phyloP scores from a whole-genome alignment of 1,140 invertebrate genomes.

The Drosophila oshimai region DNA sequence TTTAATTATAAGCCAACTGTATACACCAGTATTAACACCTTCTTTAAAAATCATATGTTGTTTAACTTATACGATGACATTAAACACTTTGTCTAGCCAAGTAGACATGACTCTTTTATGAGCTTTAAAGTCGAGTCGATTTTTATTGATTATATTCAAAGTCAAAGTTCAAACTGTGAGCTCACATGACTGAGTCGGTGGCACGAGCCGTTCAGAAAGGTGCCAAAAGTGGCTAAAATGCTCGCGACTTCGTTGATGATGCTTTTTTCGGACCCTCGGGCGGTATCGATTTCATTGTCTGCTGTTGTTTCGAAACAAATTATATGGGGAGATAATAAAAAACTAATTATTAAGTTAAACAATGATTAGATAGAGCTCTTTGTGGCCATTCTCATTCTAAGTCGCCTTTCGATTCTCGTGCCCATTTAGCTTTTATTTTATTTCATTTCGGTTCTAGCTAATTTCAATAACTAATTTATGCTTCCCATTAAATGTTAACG shows the following conservation, averaged over 20 bases:
- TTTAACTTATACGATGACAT: too few relatives aligned
- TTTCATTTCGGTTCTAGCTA: constrained; percentile 38
- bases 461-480: constrained; percentile 74
- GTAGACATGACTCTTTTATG: background rate
- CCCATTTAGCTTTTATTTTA: constrained; percentile 30
- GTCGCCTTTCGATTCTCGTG: constrained; percentile 17
- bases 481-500: constrained; percentile 60
- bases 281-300: constrained; percentile 47
- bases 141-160: constrained; percentile 12
- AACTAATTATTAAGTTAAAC: constrained; percentile 77
- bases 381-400: constrained; percentile 18
- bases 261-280: constrained; percentile 40
- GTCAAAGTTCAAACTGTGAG: constrained; percentile 49
- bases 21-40: too few relatives aligned
- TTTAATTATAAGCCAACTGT: too few relatives aligned
- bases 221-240: constrained; percentile 65
- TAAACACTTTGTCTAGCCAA: background rate
- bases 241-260: constrained; percentile 19
- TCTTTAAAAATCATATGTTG: too few relatives aligned
- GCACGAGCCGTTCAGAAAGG: constrained; percentile 64
- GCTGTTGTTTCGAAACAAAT: constrained; percentile 42
- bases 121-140: background rate
- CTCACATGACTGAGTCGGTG: constrained; percentile 20
- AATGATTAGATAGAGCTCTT: constrained; percentile 65
- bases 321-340: constrained; percentile 52